Conservation (phyloP, 2,797 vertebrate species). For the Rousettus madagascariensis region DNA sequence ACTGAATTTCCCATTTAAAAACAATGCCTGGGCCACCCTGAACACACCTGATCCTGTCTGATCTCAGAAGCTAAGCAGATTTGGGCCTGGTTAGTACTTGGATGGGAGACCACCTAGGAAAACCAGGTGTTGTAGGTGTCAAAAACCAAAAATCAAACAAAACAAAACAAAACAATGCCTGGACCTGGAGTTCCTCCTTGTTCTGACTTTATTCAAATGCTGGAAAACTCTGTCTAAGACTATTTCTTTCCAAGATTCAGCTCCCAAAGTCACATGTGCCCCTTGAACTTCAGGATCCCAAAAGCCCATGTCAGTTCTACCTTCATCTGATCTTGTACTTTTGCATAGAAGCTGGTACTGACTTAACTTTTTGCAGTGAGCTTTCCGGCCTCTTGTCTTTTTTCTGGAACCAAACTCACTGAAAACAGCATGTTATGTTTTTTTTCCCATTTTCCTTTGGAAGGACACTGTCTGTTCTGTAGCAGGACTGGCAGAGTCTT, state of each 20-base stretch:
- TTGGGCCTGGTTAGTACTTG: too few relatives aligned
- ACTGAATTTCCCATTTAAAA: background rate
- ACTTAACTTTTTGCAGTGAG: background rate
- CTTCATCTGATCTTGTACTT: background rate
- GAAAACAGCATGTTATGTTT: background rate
- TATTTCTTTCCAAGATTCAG: background rate
- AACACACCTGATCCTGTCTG: too few relatives aligned
- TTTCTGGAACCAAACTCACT: background rate
- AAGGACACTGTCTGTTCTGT: background rate
- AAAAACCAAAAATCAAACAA: too few relatives aligned
- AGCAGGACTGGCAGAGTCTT: background rate
- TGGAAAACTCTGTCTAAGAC: background rate
- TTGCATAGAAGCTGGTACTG: background rate
- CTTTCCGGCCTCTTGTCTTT: background rate
- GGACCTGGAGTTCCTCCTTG: background rate
- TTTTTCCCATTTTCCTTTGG: background rate
- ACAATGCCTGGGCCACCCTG: too few relatives aligned
- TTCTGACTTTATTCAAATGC: background rate
- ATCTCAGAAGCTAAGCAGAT: too few relatives aligned
- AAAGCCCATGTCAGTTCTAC: background rate
- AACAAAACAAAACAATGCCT: background rate
- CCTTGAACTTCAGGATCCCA: background rate
- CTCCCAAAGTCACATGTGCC: background rate
- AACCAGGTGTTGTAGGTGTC: too few relatives aligned
- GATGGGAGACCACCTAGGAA: too few relatives aligned